phyloP scores from a whole-genome alignment of 2,113 vertebrate genomes.

The Melospiza georgiana region DNA sequence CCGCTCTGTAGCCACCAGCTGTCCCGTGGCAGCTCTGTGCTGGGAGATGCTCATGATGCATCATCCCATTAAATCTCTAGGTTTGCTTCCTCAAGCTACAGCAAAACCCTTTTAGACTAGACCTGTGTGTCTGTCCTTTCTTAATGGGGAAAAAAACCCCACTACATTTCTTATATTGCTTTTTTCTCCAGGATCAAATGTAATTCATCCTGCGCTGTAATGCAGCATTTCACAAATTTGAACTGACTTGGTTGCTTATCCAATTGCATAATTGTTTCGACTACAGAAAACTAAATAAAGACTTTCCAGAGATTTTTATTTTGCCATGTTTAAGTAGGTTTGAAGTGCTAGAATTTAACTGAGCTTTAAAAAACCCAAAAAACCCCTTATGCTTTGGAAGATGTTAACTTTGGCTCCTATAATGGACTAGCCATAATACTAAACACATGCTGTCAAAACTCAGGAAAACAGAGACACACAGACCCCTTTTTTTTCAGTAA shows the following conservation, averaged over 20 bases:
- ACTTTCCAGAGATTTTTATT: neutral
- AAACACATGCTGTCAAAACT: conserved; percentile 57
- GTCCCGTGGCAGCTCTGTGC: neutral
- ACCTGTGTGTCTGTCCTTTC: neutral
- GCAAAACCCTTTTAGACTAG: neutral
- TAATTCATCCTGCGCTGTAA: neutral
- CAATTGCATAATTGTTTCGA: conserved; percentile 10
- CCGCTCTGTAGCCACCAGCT: neutral
- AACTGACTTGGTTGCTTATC: neutral
- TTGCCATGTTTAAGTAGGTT: neutral
- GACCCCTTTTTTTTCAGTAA: neutral
- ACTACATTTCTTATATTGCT: neutral
- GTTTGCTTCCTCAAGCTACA: neutral
- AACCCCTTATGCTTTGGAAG: neutral
- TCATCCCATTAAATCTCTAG: neutral
- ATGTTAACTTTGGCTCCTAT: conserved; percentile 50
- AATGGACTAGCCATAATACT: conserved; percentile 33
- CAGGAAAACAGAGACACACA: conserved; percentile 47
- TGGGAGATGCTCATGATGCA: neutral
- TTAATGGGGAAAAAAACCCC: neutral
- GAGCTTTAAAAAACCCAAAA: neutral
- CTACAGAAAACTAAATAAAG: neutral
- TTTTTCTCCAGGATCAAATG: neutral
- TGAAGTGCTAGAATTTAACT: neutral
- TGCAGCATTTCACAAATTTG: neutral